A percentile compares a stretch with the other conserved stretches of the same genome.
Evolutionary conservation across 2,113 vertebrate species (phyloP).

Genomic region (Prochilodus magdalenae): DNA sequence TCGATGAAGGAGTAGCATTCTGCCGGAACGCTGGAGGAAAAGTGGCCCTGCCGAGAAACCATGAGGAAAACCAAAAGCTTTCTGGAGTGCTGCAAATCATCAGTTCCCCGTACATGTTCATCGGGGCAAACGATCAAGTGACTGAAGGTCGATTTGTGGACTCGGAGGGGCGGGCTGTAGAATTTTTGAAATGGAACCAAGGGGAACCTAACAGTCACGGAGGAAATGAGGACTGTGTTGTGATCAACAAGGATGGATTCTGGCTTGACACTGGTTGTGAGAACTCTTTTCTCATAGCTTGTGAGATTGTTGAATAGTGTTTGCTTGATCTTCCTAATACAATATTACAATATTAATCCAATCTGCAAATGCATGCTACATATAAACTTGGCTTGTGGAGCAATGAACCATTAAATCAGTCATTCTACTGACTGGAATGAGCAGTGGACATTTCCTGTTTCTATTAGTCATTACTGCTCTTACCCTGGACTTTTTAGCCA

Average conservation of each 20-base stretch:
- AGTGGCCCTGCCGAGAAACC: too few species aligned
- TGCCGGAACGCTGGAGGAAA: too few species aligned
- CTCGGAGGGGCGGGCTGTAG: background rate
- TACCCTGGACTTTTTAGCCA: too few species aligned
- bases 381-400: too few species aligned
- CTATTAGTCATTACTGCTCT: too few species aligned
- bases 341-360: too few species aligned
- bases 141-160: slow-evolving; percentile 37
- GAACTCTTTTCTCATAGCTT: background rate
- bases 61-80: slow-evolving; percentile 30
- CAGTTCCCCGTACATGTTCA: background rate
- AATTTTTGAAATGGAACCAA: slow-evolving; percentile 21
- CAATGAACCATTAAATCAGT: too few species aligned
- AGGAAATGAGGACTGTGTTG: slow-evolving; percentile 29
- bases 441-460: too few species aligned
- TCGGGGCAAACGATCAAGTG: slow-evolving; percentile 27
- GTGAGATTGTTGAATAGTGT: slow-evolving; percentile 4
- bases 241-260: background rate
- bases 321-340: too few species aligned
- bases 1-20: too few species aligned
- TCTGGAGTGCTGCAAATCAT: background rate
- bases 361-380: too few species aligned
- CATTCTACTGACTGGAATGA: too few species aligned
- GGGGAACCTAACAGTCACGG: slow-evolving; percentile 36
- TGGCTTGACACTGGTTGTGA: slow-evolving; percentile 30